These are phyloP conservation scores for Pteropus rufus DNA, from an alignment of 2,797 vertebrate genomes.

Conservation along the genomic window DNA sequence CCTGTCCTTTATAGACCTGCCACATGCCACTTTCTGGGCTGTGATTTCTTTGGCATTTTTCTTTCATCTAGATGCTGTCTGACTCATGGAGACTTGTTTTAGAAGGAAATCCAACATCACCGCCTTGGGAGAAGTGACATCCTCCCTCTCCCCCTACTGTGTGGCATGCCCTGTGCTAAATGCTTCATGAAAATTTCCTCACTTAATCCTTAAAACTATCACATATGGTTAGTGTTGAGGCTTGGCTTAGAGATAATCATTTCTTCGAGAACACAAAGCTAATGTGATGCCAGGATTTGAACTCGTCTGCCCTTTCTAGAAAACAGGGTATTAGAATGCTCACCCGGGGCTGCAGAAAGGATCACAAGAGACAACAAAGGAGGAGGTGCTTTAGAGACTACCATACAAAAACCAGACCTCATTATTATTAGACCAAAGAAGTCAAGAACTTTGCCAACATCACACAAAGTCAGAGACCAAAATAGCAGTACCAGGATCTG, in stretches of 20 bases:
- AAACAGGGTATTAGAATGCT: neutral
- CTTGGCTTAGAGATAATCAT: neutral
- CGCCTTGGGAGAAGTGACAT: neutral
- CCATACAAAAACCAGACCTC: neutral
- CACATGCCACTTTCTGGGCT: neutral
- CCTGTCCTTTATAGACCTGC: neutral
- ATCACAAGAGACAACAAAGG: neutral
- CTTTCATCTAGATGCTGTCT: neutral
- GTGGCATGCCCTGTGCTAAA: neutral
- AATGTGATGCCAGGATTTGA: neutral
- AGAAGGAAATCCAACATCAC: neutral
- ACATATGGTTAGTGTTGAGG: neutral
- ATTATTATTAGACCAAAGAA: neutral
- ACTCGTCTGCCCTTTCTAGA: neutral
- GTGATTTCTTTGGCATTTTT: neutral
- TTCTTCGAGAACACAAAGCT: neutral
- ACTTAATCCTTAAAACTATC: neutral
- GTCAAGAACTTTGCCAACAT: neutral
- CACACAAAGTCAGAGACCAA: neutral
- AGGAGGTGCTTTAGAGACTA: neutral
- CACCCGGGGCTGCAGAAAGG: neutral
- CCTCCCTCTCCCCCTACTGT: neutral
- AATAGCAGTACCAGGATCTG: neutral
- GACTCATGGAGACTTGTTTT: neutral
- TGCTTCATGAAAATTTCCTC: neutral